Evolutionary conservation across 1,140 invertebrate genomes (phyloP), one percentile per base, ranked within the genome.

Genomic region (Drosophila watanabei): DNA sequence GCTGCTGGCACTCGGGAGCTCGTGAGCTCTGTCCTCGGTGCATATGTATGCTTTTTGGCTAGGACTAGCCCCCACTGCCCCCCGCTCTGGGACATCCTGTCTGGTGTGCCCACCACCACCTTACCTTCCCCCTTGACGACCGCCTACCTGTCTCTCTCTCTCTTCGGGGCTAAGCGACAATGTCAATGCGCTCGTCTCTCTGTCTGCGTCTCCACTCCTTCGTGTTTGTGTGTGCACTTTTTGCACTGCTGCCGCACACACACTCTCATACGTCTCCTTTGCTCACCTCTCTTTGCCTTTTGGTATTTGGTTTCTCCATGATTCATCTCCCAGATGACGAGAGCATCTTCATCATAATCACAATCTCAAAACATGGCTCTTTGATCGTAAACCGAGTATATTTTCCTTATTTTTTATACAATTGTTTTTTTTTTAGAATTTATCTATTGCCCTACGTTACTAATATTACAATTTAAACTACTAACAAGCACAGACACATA

Each of bases 91-190:
- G 3, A 30, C 59, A 59, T 52, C 48, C 82, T 59, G 57, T 82
- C 82, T 82, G 52, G 64, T 18, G 41, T 45, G 35, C 46, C 30
- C 58, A 49, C 32, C 20, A 37, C 49, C 52, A 24, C 45, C 51
- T 41, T 45, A 48, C 54, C 48, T 30, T 46, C 18, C n/a, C 32
- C 49, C 49, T 33, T 51, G 33, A 16, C 68, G 32, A 41, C 46
- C 69, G 49, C 71, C 75, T 89, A 88, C 85, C 85, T 88, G 85
- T 79, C 85, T 84, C 65, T 81, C n/a, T n/a, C 64, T 61, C 65
- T 61, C 54, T 57, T 57, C 54, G 54, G 28, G 39, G 33, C 59
- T 28, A 58, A 79, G 45, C 65, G 76, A 78, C 76, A 79, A 79
- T 79, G 75, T 79, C 75, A 79, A 79, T 84, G 69, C 56, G 70